A percentile compares a stretch with the other conserved stretches of the same genome.
These are phyloP conservation scores for Gambusia holbrooki DNA, from an alignment of 2,113 vertebrate species.

Conservation along the genomic window DNA sequence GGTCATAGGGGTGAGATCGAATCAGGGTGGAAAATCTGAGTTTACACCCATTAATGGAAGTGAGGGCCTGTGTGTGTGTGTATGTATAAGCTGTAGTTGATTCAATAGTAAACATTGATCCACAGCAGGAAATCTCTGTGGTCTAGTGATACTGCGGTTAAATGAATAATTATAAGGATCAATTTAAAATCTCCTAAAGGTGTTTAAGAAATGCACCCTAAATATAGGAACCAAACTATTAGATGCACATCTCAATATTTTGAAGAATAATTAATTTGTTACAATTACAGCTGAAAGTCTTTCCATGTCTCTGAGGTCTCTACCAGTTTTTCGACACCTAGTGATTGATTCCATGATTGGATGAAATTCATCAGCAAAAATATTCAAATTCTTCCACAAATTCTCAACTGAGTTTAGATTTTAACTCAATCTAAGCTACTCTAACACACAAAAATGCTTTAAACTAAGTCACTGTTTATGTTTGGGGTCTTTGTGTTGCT, in stretches of 20 bases:
- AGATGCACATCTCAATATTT: neutral
- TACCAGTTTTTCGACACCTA: too few species aligned
- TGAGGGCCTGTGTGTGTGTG: slow-evolving; percentile 1
- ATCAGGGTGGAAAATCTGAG: slow-evolving; percentile 19
- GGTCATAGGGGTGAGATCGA: slow-evolving; percentile 41
- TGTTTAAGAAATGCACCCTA: neutral
- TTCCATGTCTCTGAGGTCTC: too few species aligned
- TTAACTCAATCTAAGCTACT: too few species aligned
- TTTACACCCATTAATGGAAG: slow-evolving; percentile 44
- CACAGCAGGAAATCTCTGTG: slow-evolving; percentile 15
- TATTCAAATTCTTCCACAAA: too few species aligned
- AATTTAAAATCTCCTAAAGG: slow-evolving; percentile 18
- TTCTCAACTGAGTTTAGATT: too few species aligned
- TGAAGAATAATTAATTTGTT: too few species aligned
- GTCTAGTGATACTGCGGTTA: slow-evolving; percentile 6
- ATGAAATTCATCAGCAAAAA: too few species aligned
- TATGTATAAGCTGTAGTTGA: slow-evolving; percentile 11
- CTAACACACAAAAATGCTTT: too few species aligned
- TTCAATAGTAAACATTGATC: slow-evolving; percentile 48
- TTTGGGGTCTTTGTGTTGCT: too few species aligned
- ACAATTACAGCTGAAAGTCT: too few species aligned
- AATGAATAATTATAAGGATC: slow-evolving; percentile 32
- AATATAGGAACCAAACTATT: slow-evolving; percentile 27
- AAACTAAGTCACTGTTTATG: too few species aligned
- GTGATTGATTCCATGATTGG: too few species aligned